Conservation (phyloP, 2,113 vertebrate species). For the Lutjanus erythropterus region DNA sequence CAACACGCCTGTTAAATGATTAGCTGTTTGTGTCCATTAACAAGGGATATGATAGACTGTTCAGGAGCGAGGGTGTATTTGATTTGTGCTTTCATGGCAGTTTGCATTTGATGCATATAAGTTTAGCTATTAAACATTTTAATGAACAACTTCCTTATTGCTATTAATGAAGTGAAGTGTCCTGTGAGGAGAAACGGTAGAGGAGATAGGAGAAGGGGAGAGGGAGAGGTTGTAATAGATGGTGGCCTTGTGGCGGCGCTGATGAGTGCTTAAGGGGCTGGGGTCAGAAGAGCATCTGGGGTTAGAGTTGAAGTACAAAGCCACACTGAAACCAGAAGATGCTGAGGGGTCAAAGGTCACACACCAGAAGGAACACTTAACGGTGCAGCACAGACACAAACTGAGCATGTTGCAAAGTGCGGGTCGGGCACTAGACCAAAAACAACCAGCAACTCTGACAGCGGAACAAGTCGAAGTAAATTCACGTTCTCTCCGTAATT, state of each 20-base stretch:
- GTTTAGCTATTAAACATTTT: no score
- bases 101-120: no score
- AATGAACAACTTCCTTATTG: no score
- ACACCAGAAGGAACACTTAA: constrained; percentile 22
- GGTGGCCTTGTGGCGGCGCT: constrained; percentile 17
- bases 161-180: no score
- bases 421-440: background rate
- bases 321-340: constrained; percentile 25
- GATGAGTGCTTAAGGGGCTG: constrained; percentile 10
- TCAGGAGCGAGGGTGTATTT: no score
- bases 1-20: no score
- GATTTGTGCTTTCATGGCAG: no score
- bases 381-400: background rate
- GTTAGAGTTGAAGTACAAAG: constrained; percentile 28
- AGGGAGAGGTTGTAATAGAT: constrained; percentile 3
- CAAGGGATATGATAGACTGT: no score
- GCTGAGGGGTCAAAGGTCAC: constrained; percentile 25
- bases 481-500: no score
- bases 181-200: background rate
- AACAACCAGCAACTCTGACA: background rate
- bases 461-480: constrained; percentile 2
- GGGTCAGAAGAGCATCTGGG: constrained; percentile 16
- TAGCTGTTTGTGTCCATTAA: no score
- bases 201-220: background rate
- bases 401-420: background rate